Evolutionary conservation across 2,888 invertebrate genomes (phyloP).

Genomic region (Micoletzkya japonica): DNA sequence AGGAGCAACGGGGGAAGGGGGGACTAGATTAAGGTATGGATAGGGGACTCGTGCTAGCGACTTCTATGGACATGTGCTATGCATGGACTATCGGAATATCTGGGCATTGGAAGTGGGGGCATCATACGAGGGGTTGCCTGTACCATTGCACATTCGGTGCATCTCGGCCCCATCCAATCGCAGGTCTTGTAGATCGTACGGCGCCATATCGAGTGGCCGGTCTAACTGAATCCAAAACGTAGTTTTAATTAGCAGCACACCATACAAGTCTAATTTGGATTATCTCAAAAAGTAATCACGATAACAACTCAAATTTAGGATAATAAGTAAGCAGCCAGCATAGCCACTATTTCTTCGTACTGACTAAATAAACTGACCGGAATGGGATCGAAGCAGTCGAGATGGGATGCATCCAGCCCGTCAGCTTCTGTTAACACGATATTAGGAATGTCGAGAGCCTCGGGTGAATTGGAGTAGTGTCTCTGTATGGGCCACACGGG

Average conservation of each 20-base stretch:
- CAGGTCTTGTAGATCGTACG: background rate
- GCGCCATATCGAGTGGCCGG: background rate
- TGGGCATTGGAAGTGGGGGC: too few relatives aligned
- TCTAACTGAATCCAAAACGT: background rate
- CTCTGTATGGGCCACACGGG: conserved; percentile 24
- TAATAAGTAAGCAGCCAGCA: too few relatives aligned
- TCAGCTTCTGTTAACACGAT: conserved; percentile 58
- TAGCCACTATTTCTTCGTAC: too few relatives aligned
- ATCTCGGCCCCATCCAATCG: background rate
- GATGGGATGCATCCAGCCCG: conserved; percentile 44
- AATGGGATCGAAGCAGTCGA: conserved; percentile 39
- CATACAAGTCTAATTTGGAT: too few relatives aligned
- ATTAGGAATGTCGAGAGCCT: conserved; percentile 53
- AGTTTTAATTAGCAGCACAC: background rate
- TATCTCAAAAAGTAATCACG: too few relatives aligned
- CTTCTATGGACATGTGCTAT: too few relatives aligned
- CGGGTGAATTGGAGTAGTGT: conserved; percentile 51
- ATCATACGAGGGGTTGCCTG: too few relatives aligned
- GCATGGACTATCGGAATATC: too few relatives aligned
- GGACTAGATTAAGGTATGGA: too few relatives aligned
- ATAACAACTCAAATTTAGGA: too few relatives aligned
- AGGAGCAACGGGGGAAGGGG: too few relatives aligned
- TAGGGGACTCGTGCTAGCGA: too few relatives aligned
- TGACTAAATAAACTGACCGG: conserved; percentile 13
- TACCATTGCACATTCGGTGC: background rate